Percentiles rank a stretch among this genome's conserved stretches.
Evolutionary conservation across 2,797 vertebrate genomes (phyloP).

Genomic region (Enteromius mattozi): DNA sequence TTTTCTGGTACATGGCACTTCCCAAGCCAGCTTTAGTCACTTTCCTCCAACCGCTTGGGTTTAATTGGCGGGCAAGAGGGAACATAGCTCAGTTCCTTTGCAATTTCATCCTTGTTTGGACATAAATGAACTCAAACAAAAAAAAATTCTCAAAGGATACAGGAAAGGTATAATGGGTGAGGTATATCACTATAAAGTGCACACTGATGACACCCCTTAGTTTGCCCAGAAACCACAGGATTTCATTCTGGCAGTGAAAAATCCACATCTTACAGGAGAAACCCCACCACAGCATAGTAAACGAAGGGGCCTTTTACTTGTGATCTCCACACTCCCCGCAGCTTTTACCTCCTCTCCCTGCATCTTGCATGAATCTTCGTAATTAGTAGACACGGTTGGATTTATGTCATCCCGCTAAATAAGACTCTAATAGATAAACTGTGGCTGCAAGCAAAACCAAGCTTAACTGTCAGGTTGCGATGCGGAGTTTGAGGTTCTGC

Average conservation of each 20-base stretch:
- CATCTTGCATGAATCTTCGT: conserved; percentile 73
- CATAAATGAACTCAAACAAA: conserved; percentile 64
- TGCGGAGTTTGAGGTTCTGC: conserved; percentile 32
- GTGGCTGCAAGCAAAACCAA: conserved; percentile 45
- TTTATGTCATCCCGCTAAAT: conserved; percentile 68
- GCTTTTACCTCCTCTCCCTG: conserved; percentile 72
- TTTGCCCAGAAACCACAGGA: conserved; percentile 77
- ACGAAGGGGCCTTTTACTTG: conserved; percentile 70
- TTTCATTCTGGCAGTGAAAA: conserved; percentile 73
- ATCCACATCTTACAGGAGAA: conserved; percentile 81
- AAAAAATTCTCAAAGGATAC: conserved; percentile 63
- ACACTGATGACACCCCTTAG: conserved; percentile 79
- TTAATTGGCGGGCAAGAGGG: conserved; percentile 69
- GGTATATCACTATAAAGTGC: conserved; percentile 75
- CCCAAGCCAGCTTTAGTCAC: conserved; percentile 64
- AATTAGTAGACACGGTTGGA: conserved; percentile 75
- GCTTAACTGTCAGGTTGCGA: conserved; percentile 28
- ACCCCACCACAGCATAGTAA: conserved; percentile 74
- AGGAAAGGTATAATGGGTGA: conserved; percentile 78
- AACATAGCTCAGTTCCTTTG: conserved; percentile 67
- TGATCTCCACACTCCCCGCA: conserved; percentile 76
- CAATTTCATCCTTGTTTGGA: conserved; percentile 64
- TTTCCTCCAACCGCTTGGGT: conserved; percentile 54
- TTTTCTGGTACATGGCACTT: conserved; percentile 60
- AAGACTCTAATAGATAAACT: conserved; percentile 73